These are phyloP conservation scores for Latrodectus hesperus DNA, from an alignment of 2,888 invertebrate genomes.

Conservation along the genomic window DNA sequence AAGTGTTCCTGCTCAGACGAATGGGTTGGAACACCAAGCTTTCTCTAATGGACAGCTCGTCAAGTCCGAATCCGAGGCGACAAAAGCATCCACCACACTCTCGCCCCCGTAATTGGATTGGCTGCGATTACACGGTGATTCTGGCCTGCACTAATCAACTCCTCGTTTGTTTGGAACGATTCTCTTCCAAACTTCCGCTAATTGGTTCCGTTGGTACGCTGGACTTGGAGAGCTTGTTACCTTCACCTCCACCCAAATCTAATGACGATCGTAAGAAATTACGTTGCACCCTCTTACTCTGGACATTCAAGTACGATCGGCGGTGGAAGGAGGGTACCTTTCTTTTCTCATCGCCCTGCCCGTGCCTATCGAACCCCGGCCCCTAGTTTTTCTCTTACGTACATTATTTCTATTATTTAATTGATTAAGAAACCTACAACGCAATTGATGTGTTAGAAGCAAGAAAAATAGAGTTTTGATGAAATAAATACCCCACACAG, in stretches of 20 bases:
- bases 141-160: conserved; percentile 61
- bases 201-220: conserved; percentile 54
- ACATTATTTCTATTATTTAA: too few relatives aligned
- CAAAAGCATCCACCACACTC: neutral
- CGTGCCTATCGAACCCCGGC: too few relatives aligned
- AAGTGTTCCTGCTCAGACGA: neutral
- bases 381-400: too few relatives aligned
- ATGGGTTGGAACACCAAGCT: neutral
- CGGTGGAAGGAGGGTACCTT: too few relatives aligned
- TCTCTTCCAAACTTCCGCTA: conserved; percentile 53
- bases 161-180: conserved; percentile 64
- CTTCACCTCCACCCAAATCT: conserved; percentile 38
- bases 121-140: conserved; percentile 61
- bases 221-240: conserved; percentile 60
- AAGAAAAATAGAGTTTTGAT: too few relatives aligned
- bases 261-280: conserved; percentile 66
- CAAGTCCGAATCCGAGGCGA: conserved; percentile 3
- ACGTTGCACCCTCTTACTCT: neutral
- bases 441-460: too few relatives aligned
- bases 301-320: too few relatives aligned
- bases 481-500: too few relatives aligned
- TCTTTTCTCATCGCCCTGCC: too few relatives aligned
- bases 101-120: conserved; percentile 60
- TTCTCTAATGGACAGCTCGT: neutral
- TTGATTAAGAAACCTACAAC: too few relatives aligned